Evolutionary conservation across 2,888 invertebrate genomes (phyloP), one percentile per base, ranked within the genome.

Genomic region (Eurytoma adleriae): DNA sequence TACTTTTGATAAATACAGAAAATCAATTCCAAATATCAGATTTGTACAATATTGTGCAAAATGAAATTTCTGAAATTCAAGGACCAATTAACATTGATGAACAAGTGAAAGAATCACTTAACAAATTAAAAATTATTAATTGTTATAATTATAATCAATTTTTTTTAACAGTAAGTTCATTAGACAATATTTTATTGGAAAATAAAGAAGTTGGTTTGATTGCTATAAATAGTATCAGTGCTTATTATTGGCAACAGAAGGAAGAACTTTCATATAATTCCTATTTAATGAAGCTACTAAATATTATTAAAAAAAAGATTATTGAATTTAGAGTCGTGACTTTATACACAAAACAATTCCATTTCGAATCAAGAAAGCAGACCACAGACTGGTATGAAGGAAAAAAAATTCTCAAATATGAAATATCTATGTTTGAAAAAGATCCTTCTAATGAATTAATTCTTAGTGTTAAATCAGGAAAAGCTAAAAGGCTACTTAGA

Each of bases 341-440:
- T 72, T 84, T 93, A 54, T 94, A 93, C 84, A 93, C 92, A 72
- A 92, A 91, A 88, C 92, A 92, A 64, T 90, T 88, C 84, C 91
- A 93, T 87, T 93, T 92, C 86, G 89, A 88, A 85, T 91, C 92
- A 61, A 91, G 85, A 75, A 78, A 80, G 7, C 80, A 81, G 30
- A 80, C 54, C 62, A 16, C 10, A n/a, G 69, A 68, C 5, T 72
- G 71, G 70, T 18, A 66, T n/a, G 75, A 82, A 67, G 54, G n/a
- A 82, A 83, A 69, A 30, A 76, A 79, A 48, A 61, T 70, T 75
- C 76, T 91, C 14, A 91, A 91, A 84, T 91, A 91, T 84, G 91
- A 90, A 85, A 89, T 93, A 75, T 88, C 83, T 59, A 84, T 90
- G 10, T 56, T 66, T 14, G 85, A 68, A 64, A 68, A 74, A 12